phyloP scores from a whole-genome alignment of 2,797 vertebrate species.

The Emys orbicularis region DNA sequence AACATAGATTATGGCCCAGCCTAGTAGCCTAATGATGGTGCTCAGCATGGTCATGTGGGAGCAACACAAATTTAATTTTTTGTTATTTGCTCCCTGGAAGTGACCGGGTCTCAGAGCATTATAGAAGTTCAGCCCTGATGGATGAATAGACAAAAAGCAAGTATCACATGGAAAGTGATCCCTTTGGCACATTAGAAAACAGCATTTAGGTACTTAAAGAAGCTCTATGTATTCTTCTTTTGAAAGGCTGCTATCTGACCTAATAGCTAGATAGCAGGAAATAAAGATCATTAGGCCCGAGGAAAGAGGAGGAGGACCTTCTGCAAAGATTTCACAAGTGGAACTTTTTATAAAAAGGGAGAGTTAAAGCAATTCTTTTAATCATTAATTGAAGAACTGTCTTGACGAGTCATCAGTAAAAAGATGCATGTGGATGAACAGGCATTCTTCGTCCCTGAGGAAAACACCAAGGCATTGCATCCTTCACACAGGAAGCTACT shows the following conservation, averaged over 20 bases:
- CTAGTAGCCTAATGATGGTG: neutral
- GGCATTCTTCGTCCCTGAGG: conserved; percentile 46
- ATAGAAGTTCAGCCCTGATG: neutral
- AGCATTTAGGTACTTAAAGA: neutral
- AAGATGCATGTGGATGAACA: neutral
- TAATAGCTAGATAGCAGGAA: neutral
- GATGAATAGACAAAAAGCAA: neutral
- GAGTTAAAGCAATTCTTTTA: neutral
- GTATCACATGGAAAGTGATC: neutral
- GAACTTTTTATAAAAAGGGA: neutral
- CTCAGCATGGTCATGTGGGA: neutral
- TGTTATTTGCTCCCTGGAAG: neutral
- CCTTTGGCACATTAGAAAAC: neutral
- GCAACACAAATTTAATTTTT: neutral
- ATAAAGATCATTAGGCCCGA: neutral
- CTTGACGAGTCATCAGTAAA: neutral
- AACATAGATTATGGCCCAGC: neutral
- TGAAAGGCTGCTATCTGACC: neutral
- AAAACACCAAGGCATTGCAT: neutral
- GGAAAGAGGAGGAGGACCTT: neutral
- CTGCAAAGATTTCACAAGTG: neutral
- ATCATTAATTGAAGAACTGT: neutral
- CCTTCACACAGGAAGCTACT: conserved; percentile 44
- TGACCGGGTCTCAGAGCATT: neutral
- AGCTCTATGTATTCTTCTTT: neutral